These are phyloP conservation scores for Holocentrus rufus DNA, from an alignment of 2,797 vertebrate species.

Conservation along the genomic window DNA sequence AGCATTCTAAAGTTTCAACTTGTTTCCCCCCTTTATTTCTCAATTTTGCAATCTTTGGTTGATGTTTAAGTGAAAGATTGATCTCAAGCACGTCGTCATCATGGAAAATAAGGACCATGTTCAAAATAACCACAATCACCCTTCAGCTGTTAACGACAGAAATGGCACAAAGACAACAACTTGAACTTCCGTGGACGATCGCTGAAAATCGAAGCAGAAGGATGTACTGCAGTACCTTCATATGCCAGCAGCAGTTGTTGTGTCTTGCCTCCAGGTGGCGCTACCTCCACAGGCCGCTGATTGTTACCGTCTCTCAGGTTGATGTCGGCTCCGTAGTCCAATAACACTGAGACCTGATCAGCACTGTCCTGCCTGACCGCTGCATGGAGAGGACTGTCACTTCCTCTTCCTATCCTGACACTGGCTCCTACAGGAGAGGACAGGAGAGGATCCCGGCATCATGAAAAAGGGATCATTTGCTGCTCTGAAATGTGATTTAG, in stretches of 20 bases:
- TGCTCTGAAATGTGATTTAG: too few relatives aligned
- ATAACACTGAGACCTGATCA: slow-evolving; percentile 86
- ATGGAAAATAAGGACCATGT: too few relatives aligned
- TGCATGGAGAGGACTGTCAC: slow-evolving; percentile 90
- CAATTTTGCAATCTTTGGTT: too few relatives aligned
- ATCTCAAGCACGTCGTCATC: too few relatives aligned
- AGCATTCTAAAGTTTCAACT: too few relatives aligned
- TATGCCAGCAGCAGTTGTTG: slow-evolving; percentile 85
- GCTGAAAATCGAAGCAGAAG: not conserved
- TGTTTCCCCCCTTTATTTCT: too few relatives aligned
- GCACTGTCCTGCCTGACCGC: slow-evolving; percentile 86
- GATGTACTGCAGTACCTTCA: slow-evolving; percentile 81
- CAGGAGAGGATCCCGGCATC: not conserved
- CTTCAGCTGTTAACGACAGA: too few relatives aligned
- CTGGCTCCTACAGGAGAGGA: slow-evolving; percentile 83
- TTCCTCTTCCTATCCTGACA: slow-evolving; percentile 87
- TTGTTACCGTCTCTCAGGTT: slow-evolving; percentile 88
- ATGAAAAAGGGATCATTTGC: too few relatives aligned
- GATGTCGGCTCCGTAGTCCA: slow-evolving; percentile 93
- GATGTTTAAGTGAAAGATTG: too few relatives aligned
- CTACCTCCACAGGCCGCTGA: slow-evolving; percentile 87
- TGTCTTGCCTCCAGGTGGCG: slow-evolving; percentile 84
- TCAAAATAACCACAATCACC: too few relatives aligned
- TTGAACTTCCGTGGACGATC: not conserved
- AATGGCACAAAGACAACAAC: too few relatives aligned